Evolutionary conservation across 2,888 invertebrate genomes (phyloP), one percentile per base, ranked within the genome.

Genomic region (Rhingia campestris): DNA sequence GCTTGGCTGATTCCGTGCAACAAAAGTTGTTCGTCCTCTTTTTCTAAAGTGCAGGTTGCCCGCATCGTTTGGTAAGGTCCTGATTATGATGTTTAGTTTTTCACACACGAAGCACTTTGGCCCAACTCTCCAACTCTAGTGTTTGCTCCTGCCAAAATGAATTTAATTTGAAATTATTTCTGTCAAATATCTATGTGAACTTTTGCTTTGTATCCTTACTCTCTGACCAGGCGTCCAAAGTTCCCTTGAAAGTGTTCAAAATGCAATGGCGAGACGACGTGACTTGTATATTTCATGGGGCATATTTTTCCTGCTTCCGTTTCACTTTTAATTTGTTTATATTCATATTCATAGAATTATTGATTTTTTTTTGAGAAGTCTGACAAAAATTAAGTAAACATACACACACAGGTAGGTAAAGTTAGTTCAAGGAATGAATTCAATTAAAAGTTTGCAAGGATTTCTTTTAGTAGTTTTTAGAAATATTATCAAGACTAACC

Each of bases 351-450:
- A 4, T 9, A 5, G 4, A n/a, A 7, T 33, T 35, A 9, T 7
- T 10, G 9, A 9, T 22, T 10, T 22, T 4, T n/a, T 41, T 1
- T 22, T 22, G n/a, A 22, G 22, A 22, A 30, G 30, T 10, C 30
- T 49, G 4, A 30, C 30, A 30, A 56, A 54, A 33, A 51, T 35
- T 41, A 49, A 51, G 35, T 22, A 51, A 61, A 22, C 39, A 66
- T n/a, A 59, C 22, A 63, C 56, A 73, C 67, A 73, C 69, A 79
- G 73, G 77, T 73, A 35, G 22, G 10, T 39, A 67, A 58, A 67
- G 58, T 59, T 64, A 47, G 39, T 74, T 74, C 12, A 77, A 59
- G 58, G 63, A 69, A 74, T 64, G 58, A 79, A 79, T 79, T 82
- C 79, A 77, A 79, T 82, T 82, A 58, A 69, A 79, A 69, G 49